Conservation (phyloP, 2,888 invertebrate species). For the Lasioglossum malachurum region DNA sequence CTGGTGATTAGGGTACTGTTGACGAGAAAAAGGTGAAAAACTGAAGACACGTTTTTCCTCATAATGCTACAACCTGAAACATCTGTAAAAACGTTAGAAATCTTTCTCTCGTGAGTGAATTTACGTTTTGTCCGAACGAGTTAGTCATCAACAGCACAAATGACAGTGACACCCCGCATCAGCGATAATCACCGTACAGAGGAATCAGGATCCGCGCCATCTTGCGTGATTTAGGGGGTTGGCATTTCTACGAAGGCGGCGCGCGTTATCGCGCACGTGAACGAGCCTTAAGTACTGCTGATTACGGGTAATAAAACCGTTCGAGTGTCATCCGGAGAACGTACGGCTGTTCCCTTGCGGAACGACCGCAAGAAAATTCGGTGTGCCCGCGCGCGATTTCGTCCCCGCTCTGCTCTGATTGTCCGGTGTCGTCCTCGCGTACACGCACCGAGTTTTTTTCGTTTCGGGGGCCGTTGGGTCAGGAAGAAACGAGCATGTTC, state of each 20-base stretch:
- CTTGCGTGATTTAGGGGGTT: slow-evolving; percentile 49
- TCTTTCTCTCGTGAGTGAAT: neutral
- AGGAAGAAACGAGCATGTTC: slow-evolving; percentile 36
- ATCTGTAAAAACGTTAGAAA: neutral
- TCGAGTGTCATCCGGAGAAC: slow-evolving; percentile 80
- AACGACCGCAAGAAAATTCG: slow-evolving; percentile 63
- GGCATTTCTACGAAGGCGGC: slow-evolving; percentile 82
- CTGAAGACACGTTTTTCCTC: neutral
- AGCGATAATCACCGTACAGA: neutral
- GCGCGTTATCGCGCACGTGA: slow-evolving; percentile 79
- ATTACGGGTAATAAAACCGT: slow-evolving; percentile 83
- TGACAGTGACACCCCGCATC: neutral
- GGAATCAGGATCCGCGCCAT: slow-evolving; percentile 20
- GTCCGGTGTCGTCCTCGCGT: slow-evolving; percentile 42
- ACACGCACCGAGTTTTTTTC: slow-evolving; percentile 62
- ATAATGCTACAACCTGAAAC: neutral
- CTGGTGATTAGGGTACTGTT: neutral
- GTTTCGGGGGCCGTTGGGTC: slow-evolving; percentile 26
- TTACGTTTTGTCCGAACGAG: neutral
- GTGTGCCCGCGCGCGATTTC: slow-evolving; percentile 4
- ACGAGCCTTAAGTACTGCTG: slow-evolving; percentile 77
- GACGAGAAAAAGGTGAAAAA: neutral
- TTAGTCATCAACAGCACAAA: neutral
- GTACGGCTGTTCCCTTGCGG: slow-evolving; percentile 76
- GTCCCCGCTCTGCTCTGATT: slow-evolving; percentile 62